Base-by-base conservation (phyloP, 2,888 invertebrate genomes). In the Pegoplata infirma region DNA sequence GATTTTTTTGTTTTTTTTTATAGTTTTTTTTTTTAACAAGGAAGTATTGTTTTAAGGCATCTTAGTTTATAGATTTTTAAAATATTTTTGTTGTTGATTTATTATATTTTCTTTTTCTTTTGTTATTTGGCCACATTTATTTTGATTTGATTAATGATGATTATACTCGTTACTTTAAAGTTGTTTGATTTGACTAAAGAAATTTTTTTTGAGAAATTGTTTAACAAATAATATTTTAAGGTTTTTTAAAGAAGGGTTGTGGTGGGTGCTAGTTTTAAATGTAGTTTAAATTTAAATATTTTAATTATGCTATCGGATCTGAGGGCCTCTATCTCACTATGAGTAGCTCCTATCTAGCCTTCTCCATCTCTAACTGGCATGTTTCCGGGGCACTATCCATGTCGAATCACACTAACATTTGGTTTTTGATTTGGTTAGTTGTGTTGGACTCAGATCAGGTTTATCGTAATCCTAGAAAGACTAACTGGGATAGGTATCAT, bases 21-120 rank as follows among this genome's bases (percentile, higher is more conserved):
- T 69, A 55, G 40, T 47, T 61, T 63, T 17, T 61, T 79, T 75
- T 79, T 67, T 63, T 79, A 79, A 79, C 75, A 79, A 79, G 79
- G 79, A 79, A 79, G 79, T 79, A 75, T 79, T 63, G 67, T 79
- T 72, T 71, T 79, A 79, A 79, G 79, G 79, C 79, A 79, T 79
- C 79, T 75, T 79, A 75, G 79, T 79, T 75, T 79, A 71, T 51
- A 74, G 64, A 44, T 71, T 47, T 28, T 44, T 75, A 49, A 64
- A 7, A 64, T 64, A n/a, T 55, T 12, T 25, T 71, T 68, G 36
- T 67, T 49, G 36, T 66, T 17, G 23, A 21, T 47, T 55, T 28
- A 51, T 40, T 69, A 19, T n/a, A n/a, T n/a, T n/a, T n/a, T n/a
- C 36, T 55, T 44, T 25, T 47, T 71, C 40, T 66, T 25, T n/a